Conservation (phyloP, 2,888 invertebrate genomes). For the Stegophylla sp. region DNA sequence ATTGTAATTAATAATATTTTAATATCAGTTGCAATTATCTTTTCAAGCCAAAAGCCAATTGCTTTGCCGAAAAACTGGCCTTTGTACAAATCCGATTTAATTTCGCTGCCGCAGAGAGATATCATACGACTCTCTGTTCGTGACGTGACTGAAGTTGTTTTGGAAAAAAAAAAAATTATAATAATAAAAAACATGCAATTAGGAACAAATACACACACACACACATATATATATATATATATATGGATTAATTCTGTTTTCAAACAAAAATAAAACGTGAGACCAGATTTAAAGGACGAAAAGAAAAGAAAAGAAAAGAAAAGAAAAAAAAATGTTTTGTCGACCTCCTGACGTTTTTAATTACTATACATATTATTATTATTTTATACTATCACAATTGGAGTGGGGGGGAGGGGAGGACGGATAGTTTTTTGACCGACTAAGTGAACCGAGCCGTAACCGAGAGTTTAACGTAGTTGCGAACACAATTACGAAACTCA, state of each 20-base stretch:
- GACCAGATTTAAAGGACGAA: neutral
- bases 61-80: neutral
- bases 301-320: too few relatives aligned
- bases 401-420: neutral
- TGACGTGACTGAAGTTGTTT: slow-evolving; percentile 33
- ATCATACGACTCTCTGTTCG: slow-evolving; percentile 8
- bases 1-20: too few relatives aligned
- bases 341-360: slow-evolving; percentile 31
- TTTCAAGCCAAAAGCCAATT: slow-evolving; percentile 16
- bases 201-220: neutral
- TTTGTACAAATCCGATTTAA: slow-evolving; percentile 5
- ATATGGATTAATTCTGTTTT: neutral
- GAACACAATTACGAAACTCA: slow-evolving; percentile 34
- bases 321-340: neutral
- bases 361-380: slow-evolving; percentile 25
- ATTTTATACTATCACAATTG: neutral
- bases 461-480: slow-evolving; percentile 46
- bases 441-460: slow-evolving; percentile 29
- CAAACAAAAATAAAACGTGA: neutral
- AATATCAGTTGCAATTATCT: neutral
- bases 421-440: slow-evolving; percentile 14
- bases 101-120: neutral
- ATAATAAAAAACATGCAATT: too few relatives aligned
- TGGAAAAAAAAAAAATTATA: neutral
- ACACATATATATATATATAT: too few relatives aligned